phyloP scores from a whole-genome alignment of 2,888 invertebrate genomes.

The Ditula angustiorana region DNA sequence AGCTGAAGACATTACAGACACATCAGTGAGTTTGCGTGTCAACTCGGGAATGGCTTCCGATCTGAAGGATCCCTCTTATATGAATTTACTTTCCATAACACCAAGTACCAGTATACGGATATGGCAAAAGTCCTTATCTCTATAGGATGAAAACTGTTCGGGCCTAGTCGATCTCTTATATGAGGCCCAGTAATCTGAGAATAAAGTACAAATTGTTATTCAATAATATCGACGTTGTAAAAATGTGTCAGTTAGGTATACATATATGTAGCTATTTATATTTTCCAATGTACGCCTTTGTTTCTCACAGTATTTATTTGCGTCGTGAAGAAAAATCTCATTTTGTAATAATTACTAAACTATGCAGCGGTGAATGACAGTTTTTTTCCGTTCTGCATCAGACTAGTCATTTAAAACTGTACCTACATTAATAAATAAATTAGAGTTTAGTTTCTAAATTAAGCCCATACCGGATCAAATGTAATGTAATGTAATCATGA shows the following conservation, averaged over 20 bases:
- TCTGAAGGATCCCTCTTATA: neutral
- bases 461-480: constrained; percentile 12
- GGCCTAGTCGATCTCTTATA: neutral
- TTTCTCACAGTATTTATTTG: constrained; percentile 3
- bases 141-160: neutral
- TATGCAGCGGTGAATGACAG: neutral
- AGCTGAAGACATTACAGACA: constrained; percentile 7
- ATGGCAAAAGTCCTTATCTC: too few species aligned
- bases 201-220: constrained; percentile 9
- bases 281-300: neutral
- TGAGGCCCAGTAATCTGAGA: neutral
- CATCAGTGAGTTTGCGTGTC: neutral
- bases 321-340: constrained; percentile 7
- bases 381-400: constrained; percentile 18
- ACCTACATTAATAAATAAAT: constrained; percentile 8
- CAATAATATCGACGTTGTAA: neutral
- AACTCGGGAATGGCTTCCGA: neutral
- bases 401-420: constrained; percentile 35
- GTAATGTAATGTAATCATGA: neutral
- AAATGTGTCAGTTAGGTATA: neutral
- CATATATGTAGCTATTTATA: neutral
- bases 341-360: constrained; percentile 8
- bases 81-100: neutral
- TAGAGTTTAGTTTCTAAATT: constrained; percentile 24
- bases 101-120: too few species aligned